Evolutionary conservation across 2,888 invertebrate genomes (phyloP).

Genomic region (Dendrolimus pini): DNA sequence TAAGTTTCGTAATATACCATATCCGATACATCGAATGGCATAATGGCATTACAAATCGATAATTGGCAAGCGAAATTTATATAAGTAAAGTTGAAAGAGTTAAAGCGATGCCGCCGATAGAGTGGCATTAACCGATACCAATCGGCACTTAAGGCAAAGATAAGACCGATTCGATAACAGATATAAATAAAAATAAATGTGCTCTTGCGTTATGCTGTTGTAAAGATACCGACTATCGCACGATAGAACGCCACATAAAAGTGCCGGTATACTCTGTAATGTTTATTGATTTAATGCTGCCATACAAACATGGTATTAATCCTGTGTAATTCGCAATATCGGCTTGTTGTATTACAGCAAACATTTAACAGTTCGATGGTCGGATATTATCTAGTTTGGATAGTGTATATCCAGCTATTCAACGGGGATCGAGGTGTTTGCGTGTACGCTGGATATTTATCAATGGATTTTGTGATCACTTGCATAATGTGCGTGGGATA

Average conservation of each 20-base stretch:
- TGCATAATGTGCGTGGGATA: no score
- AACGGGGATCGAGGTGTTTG: slow-evolving; percentile 1
- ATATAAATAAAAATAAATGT: slow-evolving; percentile 68
- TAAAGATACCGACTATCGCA: slow-evolving; percentile 60
- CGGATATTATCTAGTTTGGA: slow-evolving; percentile 7
- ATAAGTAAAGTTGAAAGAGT: slow-evolving; percentile 41
- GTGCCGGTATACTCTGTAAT: slow-evolving; percentile 32
- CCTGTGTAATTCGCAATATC: slow-evolving; percentile 33
- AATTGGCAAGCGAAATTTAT: slow-evolving; percentile 34
- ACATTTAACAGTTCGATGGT: slow-evolving; percentile 1
- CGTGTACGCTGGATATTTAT: slow-evolving; percentile 1
- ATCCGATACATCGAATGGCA: not conserved
- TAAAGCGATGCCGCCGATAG: slow-evolving; percentile 56
- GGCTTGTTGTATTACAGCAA: slow-evolving; percentile 11
- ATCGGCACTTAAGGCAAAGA: slow-evolving; percentile 62
- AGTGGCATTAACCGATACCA: slow-evolving; percentile 57
- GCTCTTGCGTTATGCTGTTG: slow-evolving; percentile 47
- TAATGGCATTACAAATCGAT: not conserved
- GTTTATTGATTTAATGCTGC: slow-evolving; percentile 33
- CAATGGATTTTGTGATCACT: no score
- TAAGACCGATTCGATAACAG: slow-evolving; percentile 47
- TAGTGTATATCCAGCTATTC: no score
- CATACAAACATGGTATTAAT: slow-evolving; percentile 24
- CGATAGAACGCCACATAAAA: slow-evolving; percentile 35
- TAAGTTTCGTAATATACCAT: not conserved